These are phyloP conservation scores for Bathynomus jamesi DNA, from an alignment of 1,140 invertebrate species.

Conservation along the genomic window DNA sequence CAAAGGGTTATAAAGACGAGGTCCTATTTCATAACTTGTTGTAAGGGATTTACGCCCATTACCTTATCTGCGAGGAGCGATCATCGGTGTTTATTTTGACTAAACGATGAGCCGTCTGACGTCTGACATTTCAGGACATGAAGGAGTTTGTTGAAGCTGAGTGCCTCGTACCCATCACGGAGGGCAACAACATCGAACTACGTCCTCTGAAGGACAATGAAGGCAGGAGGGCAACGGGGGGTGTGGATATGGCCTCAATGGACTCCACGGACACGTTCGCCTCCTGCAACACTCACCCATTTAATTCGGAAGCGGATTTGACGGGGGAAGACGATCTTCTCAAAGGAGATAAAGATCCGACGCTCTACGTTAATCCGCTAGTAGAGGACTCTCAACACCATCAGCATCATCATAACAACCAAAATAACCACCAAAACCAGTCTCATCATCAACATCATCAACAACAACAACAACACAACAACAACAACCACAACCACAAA, in stretches of 20 bases:
- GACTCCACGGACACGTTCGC: slow-evolving; percentile 87
- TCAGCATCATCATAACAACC: slow-evolving; percentile 38
- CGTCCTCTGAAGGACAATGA: slow-evolving; percentile 14
- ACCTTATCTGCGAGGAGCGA: too few relatives aligned
- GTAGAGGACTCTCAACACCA: slow-evolving; percentile 48
- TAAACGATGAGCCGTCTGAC: too few relatives aligned
- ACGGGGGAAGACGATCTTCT: slow-evolving; percentile 42
- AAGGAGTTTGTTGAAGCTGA: neutral
- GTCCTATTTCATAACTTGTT: too few relatives aligned
- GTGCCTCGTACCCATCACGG: neutral
- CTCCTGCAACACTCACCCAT: slow-evolving; percentile 90
- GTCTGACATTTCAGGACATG: neutral
- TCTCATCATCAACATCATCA: slow-evolving; percentile 40
- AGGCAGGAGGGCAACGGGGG: slow-evolving; percentile 8
- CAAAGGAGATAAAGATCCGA: slow-evolving; percentile 52
- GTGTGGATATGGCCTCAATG: slow-evolving; percentile 60
- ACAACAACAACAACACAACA: neutral
- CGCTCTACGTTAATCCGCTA: slow-evolving; percentile 86
- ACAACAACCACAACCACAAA: slow-evolving; percentile 36
- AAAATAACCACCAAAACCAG: slow-evolving; percentile 40
- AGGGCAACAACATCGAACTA: neutral
- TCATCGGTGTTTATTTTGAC: too few relatives aligned
- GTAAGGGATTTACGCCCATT: too few relatives aligned
- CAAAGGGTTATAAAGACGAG: too few relatives aligned
- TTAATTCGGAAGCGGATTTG: slow-evolving; percentile 68